Evolutionary conservation across 1,140 invertebrate species (phyloP), one percentile per base, ranked within the genome.

Genomic region (Drosophila neocordata): DNA sequence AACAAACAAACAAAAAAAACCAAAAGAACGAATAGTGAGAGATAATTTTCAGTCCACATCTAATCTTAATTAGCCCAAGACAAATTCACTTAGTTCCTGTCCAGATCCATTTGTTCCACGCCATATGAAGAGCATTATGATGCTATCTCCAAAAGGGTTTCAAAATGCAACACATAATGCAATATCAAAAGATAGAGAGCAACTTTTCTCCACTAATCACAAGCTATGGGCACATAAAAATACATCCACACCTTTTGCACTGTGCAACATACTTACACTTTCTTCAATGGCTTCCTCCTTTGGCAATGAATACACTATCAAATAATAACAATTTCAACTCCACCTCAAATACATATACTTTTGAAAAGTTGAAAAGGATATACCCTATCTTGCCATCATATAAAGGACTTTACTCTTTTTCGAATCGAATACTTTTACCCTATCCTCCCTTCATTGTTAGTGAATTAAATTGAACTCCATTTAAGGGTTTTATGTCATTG

Each of bases 121-220:
- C 15, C 41, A 20, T 9, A 44, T 9, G 18, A 44, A 44, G 8
- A 20, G 15, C 41, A 48, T 48, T 48, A 20, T 48, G 41, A 48
- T 48, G 41, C 41, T 48, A 18, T 48, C 15, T 48, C 41, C 41
- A 48, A 48, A 48, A 48, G 41, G 41, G 41, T 48, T 48, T 48
- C 41, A 48, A 48, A 48, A 48, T 48, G 41, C 35, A 37, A 37
- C 35, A 37, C 35, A 37, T 37, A 12, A 37, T 37, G 35, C 41
- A 48, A 48, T 20, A 48, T 48, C 41, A 48, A 31, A 31, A 31
- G 41, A 48, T 48, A 20, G n/a, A 1, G 15, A 20, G 9, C 41
- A 20, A 48, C n/a, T 13, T 48, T 48, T 48, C 15, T 20, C 2
- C 3, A 20, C 15, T 15, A 48, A 48, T 20, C 41, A 48, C 41